Evolutionary conservation across 2,113 vertebrate species (phyloP).

Genomic region (Cebus imitator): DNA sequence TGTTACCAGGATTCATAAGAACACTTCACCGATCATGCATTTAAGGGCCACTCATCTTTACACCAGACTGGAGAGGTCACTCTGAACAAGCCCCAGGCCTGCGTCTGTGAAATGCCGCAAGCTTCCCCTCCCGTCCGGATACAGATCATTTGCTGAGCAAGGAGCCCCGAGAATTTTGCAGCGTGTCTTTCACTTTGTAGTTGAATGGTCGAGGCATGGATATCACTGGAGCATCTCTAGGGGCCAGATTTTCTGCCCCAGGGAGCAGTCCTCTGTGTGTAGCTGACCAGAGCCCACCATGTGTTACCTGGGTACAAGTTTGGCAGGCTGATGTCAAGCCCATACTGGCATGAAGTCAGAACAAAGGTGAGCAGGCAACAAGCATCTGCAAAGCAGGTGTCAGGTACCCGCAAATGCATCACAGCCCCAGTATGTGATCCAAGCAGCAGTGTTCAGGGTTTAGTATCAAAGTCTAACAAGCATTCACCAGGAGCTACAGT

Average conservation of each 20-base stretch:
- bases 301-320: not conserved
- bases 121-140: accelerated
- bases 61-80: not conserved
- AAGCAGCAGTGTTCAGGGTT: not conserved
- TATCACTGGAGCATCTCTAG: not conserved
- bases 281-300: not conserved
- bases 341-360: not conserved
- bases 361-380: not conserved
- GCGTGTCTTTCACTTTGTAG: not conserved
- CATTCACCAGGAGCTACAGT: not conserved
- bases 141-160: not conserved
- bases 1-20: not conserved
- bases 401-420: not conserved
- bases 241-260: not conserved
- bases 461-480: not conserved
- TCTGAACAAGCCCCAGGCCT: not conserved
- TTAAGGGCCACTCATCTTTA: not conserved
- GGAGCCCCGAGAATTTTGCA: not conserved
- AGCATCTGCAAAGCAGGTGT: not conserved
- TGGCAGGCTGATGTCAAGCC: not conserved
- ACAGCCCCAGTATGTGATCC: not conserved
- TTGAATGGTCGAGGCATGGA: not conserved
- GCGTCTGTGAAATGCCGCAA: not conserved
- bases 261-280: not conserved
- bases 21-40: not conserved